phyloP scores from a whole-genome alignment of 2,888 invertebrate species.

The Nomada fabriciana region DNA sequence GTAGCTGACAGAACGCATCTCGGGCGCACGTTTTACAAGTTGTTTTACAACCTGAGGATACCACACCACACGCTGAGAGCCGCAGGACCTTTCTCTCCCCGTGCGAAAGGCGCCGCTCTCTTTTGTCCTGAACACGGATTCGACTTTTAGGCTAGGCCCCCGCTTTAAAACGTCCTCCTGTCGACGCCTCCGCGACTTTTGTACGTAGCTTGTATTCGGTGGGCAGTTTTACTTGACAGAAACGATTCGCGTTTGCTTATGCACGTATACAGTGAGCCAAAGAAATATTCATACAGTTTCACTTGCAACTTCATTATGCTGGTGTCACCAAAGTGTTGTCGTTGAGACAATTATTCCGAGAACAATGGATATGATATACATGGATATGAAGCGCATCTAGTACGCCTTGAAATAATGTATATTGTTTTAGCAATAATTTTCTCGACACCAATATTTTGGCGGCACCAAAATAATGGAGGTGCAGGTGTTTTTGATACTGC shows the following conservation, averaged over 20 bases:
- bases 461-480: too few species aligned
- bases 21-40: conserved; percentile 82
- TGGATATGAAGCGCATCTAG: too few species aligned
- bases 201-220: conserved; percentile 1
- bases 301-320: too few species aligned
- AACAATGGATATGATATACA: too few species aligned
- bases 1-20: conserved; percentile 72
- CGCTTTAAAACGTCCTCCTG: conserved; percentile 36
- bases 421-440: too few species aligned
- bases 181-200: conserved; percentile 45
- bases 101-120: conserved; percentile 49
- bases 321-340: too few species aligned
- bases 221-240: conserved; percentile 15
- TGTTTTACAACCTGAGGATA: conserved; percentile 80
- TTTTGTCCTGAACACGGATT: conserved; percentile 61
- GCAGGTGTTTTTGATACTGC: too few species aligned
- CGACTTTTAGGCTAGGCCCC: conserved; percentile 35
- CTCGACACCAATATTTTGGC: too few species aligned
- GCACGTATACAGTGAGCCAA: too few species aligned
- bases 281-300: too few species aligned
- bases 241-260: not conserved
- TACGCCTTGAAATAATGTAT: too few species aligned
- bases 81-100: conserved; percentile 50
- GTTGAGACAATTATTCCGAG: too few species aligned
- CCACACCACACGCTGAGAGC: conserved; percentile 68